A percentile compares a stretch with the other conserved stretches of the same genome.
Evolutionary conservation across 2,888 invertebrate species (phyloP).

Genomic region (Proisotoma minuta): DNA sequence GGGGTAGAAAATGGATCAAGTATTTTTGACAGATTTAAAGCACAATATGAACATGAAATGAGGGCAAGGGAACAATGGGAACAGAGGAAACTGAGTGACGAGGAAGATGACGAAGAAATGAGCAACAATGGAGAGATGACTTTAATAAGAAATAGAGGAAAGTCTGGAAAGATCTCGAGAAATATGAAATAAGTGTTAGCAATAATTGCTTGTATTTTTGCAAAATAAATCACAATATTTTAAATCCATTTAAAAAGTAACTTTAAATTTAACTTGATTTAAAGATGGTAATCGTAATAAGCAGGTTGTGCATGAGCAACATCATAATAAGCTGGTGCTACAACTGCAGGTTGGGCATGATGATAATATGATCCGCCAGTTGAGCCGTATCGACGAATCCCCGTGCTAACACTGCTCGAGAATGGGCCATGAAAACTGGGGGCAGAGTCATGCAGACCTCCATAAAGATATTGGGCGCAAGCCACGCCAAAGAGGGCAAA

Average conservation of each 20-base stretch:
- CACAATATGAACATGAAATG: conserved; percentile 45
- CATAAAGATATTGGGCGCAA: conserved; percentile 19
- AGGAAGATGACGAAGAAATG: conserved; percentile 34
- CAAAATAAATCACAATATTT: not conserved
- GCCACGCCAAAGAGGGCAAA: conserved; percentile 27
- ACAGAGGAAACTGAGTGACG: conserved; percentile 37
- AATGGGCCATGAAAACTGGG: conserved; percentile 20
- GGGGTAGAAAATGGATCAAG: conserved; percentile 27
- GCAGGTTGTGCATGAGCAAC: not conserved
- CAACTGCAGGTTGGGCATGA: conserved; percentile 24
- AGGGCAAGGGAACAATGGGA: conserved; percentile 43
- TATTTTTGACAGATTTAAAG: conserved; percentile 44
- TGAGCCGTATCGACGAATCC: conserved; percentile 35
- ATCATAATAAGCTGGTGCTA: not conserved
- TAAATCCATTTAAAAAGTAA: not conserved
- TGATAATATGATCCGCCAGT: conserved; percentile 21
- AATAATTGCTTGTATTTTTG: not conserved
- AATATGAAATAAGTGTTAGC: not conserved
- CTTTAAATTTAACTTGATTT: not conserved
- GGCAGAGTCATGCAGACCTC: conserved; percentile 8
- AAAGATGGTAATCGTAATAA: not conserved
- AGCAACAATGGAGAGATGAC: not conserved
- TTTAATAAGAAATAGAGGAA: not conserved
- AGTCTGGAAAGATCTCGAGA: not conserved
- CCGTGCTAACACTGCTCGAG: conserved; percentile 16